Evolutionary conservation across 2,113 vertebrate genomes (phyloP), one percentile per base, ranked within the genome.

Genomic region (Tiliqua scincoides): DNA sequence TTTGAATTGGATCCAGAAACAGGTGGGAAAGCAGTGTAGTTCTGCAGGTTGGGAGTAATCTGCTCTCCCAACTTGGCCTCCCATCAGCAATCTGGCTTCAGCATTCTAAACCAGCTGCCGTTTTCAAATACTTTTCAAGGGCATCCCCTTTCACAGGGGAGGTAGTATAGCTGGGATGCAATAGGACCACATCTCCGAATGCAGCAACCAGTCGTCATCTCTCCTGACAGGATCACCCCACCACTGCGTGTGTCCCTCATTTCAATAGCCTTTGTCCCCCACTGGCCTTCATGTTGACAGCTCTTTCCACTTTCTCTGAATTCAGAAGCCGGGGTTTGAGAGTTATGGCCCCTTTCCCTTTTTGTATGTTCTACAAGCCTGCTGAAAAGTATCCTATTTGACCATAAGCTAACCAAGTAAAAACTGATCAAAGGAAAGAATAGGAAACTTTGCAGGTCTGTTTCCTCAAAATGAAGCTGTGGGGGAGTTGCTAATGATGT

Each of bases 401-500:
- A 20, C 73, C 40, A 32, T 76, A 43, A 74, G 59, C 54, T 6
- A 83, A 20, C 32, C 71, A 86, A 72, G 78, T 10, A 52, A 83
- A n/a, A 83, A 18, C 15, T 32, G 54, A 71, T 61, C 52, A 21
- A 0, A 0, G 82, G 17, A 67, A 25, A 21, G 11, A 63, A 73
- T 62, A 67, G 85, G 54, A 83, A 89, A 21, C 10, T 35, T 2
- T 67, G 15, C 0, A 85, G 35, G 67, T 43, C 61, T 67, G 12
- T 23, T 79, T 54, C 27, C 75, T n/a, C 79, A 84, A 82, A 93
- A 81, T 30, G 2, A 30, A 43, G 62, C n/a, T 81, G 61, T 79
- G 82, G 40, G 80, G 21, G n/a, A 82, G 62, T 54, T 43, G 40
- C 59, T 79, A 88, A 85, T 82, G 48, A 90, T 85, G 81, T 88